Evolutionary conservation across 1,140 invertebrate species (phyloP).

Genomic region (Cydia fagiglandana): DNA sequence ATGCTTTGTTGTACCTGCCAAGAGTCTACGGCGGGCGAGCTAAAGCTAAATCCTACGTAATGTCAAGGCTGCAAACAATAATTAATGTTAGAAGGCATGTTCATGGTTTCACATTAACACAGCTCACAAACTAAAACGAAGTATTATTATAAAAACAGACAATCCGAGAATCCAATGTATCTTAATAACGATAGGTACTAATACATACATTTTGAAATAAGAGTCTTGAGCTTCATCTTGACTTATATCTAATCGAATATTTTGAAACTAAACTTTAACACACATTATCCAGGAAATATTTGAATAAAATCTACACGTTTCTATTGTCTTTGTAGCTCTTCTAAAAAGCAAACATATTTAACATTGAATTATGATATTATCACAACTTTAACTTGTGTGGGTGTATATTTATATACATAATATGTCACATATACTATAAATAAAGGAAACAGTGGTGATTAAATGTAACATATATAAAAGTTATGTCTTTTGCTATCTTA

Average conservation of each 20-base stretch:
- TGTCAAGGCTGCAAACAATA: slow-evolving; percentile 44
- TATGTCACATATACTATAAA: slow-evolving; percentile 37
- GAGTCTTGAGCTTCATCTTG: slow-evolving; percentile 25
- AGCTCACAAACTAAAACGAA: slow-evolving; percentile 39
- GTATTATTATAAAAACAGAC: slow-evolving; percentile 27
- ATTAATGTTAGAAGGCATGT: slow-evolving; percentile 64
- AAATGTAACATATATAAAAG: slow-evolving; percentile 49
- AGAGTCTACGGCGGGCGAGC: neutral
- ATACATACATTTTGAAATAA: slow-evolving; percentile 30
- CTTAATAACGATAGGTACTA: neutral
- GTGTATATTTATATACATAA: slow-evolving; percentile 38
- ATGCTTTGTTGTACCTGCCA: neutral
- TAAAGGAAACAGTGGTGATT: slow-evolving; percentile 51
- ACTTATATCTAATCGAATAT: slow-evolving; percentile 21
- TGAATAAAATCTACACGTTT: slow-evolving; percentile 18
- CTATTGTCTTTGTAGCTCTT: slow-evolving; percentile 18
- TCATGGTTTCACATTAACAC: slow-evolving; percentile 58
- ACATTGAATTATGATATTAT: slow-evolving; percentile 47
- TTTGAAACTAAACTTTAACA: slow-evolving; percentile 29
- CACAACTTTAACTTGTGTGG: slow-evolving; percentile 57
- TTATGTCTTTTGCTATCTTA: slow-evolving; percentile 56
- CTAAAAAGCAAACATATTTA: slow-evolving; percentile 34
- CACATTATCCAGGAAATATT: slow-evolving; percentile 17
- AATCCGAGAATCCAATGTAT: slow-evolving; percentile 1
- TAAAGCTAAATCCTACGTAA: neutral